These are phyloP conservation scores for Drosophila persimilis DNA, from an alignment of 1,140 invertebrate genomes.

Conservation along the genomic window DNA sequence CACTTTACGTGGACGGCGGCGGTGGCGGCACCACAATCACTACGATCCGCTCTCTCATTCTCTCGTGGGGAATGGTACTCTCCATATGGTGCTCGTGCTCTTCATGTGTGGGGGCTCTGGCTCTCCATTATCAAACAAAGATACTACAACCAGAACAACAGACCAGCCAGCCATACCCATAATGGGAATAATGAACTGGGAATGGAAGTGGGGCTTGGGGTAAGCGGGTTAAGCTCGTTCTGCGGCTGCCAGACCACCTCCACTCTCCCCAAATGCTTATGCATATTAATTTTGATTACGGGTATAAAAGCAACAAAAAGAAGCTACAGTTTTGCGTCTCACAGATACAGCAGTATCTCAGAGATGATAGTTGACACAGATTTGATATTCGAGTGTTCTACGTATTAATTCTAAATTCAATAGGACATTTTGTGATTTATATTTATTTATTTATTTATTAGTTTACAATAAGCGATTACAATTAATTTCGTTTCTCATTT, in stretches of 20 bases:
- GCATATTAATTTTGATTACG: conserved; percentile 57
- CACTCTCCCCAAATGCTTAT: conserved; percentile 16
- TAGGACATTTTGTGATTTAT: conserved; percentile 52
- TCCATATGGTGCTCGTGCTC: not conserved
- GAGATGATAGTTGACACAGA: not conserved
- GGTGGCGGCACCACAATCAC: conserved; percentile 31
- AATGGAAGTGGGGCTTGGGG: not conserved
- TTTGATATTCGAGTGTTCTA: not conserved
- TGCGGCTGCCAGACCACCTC: not conserved
- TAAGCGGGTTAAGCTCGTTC: conserved; percentile 41
- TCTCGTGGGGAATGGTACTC: not conserved
- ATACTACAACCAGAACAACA: conserved; percentile 38
- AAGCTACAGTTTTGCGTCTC: conserved; percentile 42
- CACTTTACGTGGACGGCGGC: conserved; percentile 43
- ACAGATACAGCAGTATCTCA: not conserved
- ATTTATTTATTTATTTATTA: conserved; percentile 82
- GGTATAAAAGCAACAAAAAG: conserved; percentile 50
- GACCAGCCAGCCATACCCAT: conserved; percentile 20
- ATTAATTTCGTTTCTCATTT: conserved; percentile 64
- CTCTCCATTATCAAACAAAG: conserved; percentile 52
- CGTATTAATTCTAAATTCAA: not conserved
- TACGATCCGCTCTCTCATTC: conserved; percentile 15
- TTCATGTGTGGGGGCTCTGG: conserved; percentile 13
- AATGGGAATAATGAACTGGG: conserved; percentile 27
- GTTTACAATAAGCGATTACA: conserved; percentile 82